These are phyloP conservation scores for Acanthis flammea DNA, from an alignment of 2,797 vertebrate genomes.

Conservation along the genomic window DNA sequence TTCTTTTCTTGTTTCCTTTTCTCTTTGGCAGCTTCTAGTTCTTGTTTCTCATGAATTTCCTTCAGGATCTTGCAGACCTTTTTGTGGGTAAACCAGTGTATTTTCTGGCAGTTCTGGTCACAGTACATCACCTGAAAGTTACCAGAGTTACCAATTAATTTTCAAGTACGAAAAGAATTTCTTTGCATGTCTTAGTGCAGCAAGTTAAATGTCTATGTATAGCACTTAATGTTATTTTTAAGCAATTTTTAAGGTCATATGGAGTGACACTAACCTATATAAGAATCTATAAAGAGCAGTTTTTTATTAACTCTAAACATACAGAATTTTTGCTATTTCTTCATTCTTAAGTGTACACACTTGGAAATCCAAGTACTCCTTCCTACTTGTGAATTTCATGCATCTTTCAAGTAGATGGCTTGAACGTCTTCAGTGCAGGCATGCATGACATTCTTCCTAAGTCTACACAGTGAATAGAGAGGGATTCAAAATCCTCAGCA, in stretches of 20 bases:
- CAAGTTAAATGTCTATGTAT: not conserved
- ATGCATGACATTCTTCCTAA: not conserved
- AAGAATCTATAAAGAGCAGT: not conserved
- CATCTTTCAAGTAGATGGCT: not conserved
- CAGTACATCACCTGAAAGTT: constrained; percentile 91
- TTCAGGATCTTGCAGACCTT: constrained; percentile 90
- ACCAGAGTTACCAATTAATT: not conserved
- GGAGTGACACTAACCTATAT: not conserved
- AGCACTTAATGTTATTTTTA: not conserved
- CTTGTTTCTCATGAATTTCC: constrained; percentile 86
- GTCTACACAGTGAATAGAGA: not conserved
- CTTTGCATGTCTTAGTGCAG: not conserved
- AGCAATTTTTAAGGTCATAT: not conserved
- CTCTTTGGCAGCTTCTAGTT: constrained; percentile 81
- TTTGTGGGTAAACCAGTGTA: constrained; percentile 97
- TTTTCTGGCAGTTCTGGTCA: constrained; percentile 90
- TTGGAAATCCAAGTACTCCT: not conserved
- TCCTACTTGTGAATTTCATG: not conserved
- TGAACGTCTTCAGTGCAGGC: not conserved
- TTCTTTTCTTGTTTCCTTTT: constrained; percentile 74
- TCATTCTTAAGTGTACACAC: not conserved
- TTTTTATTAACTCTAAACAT: not conserved
- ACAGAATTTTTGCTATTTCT: not conserved
- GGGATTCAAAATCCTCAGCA: not conserved
- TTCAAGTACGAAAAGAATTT: not conserved